Evolutionary conservation across 2,797 vertebrate genomes (phyloP).

Genomic region (Taenioides sp.): DNA sequence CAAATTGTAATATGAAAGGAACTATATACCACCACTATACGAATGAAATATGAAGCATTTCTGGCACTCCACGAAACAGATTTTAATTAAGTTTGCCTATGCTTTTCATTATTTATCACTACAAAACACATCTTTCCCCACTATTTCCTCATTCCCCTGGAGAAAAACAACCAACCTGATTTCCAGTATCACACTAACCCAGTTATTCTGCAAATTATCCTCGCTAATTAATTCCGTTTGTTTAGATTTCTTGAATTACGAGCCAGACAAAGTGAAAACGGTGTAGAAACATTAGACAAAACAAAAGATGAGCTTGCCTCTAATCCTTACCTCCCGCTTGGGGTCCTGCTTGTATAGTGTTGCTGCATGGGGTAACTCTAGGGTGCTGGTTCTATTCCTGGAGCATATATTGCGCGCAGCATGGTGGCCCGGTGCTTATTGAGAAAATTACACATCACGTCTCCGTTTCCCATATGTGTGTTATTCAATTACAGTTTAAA

Average conservation of each 20-base stretch:
- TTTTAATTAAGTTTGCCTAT: too few species aligned
- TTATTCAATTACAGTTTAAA: constrained; percentile 77
- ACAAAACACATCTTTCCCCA: background rate
- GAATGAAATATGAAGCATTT: too few species aligned
- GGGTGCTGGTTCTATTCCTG: constrained; percentile 49
- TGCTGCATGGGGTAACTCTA: constrained; percentile 53
- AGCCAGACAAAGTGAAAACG: constrained; percentile 37
- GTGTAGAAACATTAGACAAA: constrained; percentile 31
- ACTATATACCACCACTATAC: too few species aligned
- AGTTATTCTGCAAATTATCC: constrained; percentile 58
- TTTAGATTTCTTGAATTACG: constrained; percentile 49
- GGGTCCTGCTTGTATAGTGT: constrained; percentile 47
- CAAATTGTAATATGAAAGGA: too few species aligned
- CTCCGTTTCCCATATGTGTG: constrained; percentile 68
- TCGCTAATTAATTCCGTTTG: constrained; percentile 71
- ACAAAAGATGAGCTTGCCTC: constrained; percentile 49
- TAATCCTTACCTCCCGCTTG: constrained; percentile 43
- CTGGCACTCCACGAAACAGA: too few species aligned
- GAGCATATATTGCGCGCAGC: constrained; percentile 65
- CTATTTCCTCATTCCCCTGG: background rate
- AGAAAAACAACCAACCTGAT: background rate
- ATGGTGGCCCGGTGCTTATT: constrained; percentile 56
- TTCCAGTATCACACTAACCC: constrained; percentile 58
- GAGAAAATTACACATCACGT: constrained; percentile 69
- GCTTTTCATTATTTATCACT: background rate